These are phyloP conservation scores for Isoperla grammatica DNA, from an alignment of 2,888 invertebrate species.

Conservation along the genomic window DNA sequence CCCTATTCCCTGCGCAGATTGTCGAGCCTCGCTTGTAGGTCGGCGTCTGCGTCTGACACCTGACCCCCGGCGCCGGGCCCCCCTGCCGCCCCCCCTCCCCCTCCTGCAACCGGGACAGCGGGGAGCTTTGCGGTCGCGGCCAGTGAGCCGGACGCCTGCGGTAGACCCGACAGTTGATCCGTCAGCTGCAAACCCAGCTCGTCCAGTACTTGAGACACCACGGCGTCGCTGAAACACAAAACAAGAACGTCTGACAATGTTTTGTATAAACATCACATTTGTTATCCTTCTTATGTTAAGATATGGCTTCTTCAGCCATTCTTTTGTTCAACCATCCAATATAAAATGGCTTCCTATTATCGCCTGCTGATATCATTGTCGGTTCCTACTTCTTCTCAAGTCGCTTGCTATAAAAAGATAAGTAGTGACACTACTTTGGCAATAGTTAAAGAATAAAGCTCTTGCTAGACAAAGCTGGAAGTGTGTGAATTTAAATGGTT, in stretches of 20 bases:
- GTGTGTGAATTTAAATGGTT: too few relatives aligned
- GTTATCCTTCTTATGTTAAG: too few relatives aligned
- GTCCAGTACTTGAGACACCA: conserved; percentile 94
- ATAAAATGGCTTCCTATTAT: too few relatives aligned
- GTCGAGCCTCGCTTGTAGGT: conserved; percentile 93
- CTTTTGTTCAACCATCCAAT: too few relatives aligned
- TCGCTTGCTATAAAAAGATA: too few relatives aligned
- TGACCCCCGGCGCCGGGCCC: conserved; percentile 45
- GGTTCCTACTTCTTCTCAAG: neutral
- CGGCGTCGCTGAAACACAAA: conserved; percentile 71
- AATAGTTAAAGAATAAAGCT: too few relatives aligned
- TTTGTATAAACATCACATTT: too few relatives aligned
- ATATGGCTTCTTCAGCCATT: too few relatives aligned
- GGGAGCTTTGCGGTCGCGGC: conserved; percentile 56
- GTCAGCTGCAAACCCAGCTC: conserved; percentile 94
- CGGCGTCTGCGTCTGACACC: conserved; percentile 87
- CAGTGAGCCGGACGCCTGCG: conserved; percentile 57
- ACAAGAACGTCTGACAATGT: neutral
- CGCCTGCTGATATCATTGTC: neutral
- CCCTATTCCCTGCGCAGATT: conserved; percentile 80
- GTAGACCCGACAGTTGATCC: conserved; percentile 87
- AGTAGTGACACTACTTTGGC: too few relatives aligned
- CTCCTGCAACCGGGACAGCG: conserved; percentile 50
- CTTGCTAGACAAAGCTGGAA: too few relatives aligned
- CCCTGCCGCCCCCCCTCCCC: conserved; percentile 42